Evolutionary conservation across 1,140 invertebrate species (phyloP), one percentile per base, ranked within the genome.

Genomic region (Pissodes strobi): DNA sequence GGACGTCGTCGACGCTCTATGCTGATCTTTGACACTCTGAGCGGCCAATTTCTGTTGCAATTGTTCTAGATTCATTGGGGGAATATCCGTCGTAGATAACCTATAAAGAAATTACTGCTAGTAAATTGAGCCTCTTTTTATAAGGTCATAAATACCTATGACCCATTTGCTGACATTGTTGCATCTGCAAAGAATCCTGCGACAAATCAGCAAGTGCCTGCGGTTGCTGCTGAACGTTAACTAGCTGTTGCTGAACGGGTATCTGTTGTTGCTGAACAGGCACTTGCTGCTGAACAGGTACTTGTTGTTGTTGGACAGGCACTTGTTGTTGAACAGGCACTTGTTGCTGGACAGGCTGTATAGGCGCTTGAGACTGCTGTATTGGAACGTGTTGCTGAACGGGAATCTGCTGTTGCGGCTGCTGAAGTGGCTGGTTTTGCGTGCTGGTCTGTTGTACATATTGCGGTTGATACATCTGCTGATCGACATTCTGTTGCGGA

Each of bases 401-500:
- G 39, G 69, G 73, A 55, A 56, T 63, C 18, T 49, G 68, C 22
- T 70, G 63, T 48, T 71, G 67, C 27, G 56, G 57, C 72, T 77
- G 72, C 21, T 70, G 62, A 60, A 60, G 41, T 34, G 21, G 34
- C 9, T 48, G 6, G 55, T 69, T 73, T 49, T 64, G 66, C 41
- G 49, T 37, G 71, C 69, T 34, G 70, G n/a, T n/a, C 19, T 67
- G 65, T 51, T 64, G 55, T 25, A 38, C 38, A 5, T 39, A 52
- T 38, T 56, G 53, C 21, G 48, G 66, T 38, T 57, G 61, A 34
- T 68, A 62, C 25, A 68, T 67, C 38, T 61, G 65, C 13, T 55
- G 52, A 46, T 57, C n/a, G n/a, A 61, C 15, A 66, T 41, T 21
- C 17, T 48, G 59, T 38, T 82, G 82, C 46, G 79, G 80, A 9